Evolutionary conservation across 2,113 vertebrate species (phyloP).

Genomic region (Rhea americana): DNA sequence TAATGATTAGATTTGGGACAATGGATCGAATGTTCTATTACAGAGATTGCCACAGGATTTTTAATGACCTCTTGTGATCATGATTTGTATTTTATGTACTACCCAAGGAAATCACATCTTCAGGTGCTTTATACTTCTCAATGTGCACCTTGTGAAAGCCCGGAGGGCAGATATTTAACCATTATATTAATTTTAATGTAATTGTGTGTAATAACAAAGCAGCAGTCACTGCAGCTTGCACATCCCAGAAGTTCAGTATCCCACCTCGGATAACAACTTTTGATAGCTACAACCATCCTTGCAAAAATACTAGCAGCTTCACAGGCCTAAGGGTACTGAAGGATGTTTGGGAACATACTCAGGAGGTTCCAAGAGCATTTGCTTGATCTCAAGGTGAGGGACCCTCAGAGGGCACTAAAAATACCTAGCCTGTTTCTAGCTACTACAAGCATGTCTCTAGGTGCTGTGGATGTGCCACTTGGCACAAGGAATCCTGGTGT

Average conservation of each 20-base stretch:
- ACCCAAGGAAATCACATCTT: background rate
- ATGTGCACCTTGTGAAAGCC: background rate
- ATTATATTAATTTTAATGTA: background rate
- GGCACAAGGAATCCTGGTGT: background rate
- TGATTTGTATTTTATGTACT: background rate
- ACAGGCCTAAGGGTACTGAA: background rate
- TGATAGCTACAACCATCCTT: background rate
- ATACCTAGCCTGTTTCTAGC: background rate
- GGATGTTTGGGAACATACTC: background rate
- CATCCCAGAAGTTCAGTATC: background rate
- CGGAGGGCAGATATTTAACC: background rate
- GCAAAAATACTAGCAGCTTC: background rate
- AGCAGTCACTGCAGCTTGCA: accelerated
- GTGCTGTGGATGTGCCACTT: background rate
- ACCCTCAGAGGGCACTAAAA: background rate
- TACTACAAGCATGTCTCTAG: background rate
- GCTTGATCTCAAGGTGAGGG: background rate
- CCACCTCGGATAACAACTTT: background rate
- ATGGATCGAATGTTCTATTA: constrained; percentile 54
- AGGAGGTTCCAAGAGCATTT: background rate
- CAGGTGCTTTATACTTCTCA: background rate
- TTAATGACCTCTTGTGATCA: constrained; percentile 48
- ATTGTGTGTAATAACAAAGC: background rate
- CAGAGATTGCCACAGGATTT: constrained; percentile 54
- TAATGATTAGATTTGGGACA: constrained; percentile 71